These are phyloP conservation scores for Saccopteryx leptura DNA, from an alignment of 2,113 vertebrate species.

Conservation along the genomic window DNA sequence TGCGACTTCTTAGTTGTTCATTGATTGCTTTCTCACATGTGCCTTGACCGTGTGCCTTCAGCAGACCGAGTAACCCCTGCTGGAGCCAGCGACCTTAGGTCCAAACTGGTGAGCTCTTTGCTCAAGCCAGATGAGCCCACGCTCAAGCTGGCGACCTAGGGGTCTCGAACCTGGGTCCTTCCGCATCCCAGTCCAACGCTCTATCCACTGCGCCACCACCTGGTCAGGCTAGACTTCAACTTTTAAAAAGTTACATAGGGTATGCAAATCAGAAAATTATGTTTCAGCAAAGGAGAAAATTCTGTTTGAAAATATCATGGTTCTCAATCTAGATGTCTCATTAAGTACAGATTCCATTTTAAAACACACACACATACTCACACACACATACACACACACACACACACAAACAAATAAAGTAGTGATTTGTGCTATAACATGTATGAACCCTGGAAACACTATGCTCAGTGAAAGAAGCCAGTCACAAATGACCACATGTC, in stretches of 20 bases:
- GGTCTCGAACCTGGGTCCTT: too few relatives aligned
- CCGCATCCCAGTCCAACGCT: too few relatives aligned
- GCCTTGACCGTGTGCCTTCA: too few relatives aligned
- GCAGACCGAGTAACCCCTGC: too few relatives aligned
- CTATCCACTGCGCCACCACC: too few relatives aligned
- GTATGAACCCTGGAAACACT: not conserved
- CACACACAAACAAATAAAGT: not conserved
- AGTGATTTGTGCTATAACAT: not conserved
- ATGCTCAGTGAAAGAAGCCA: not conserved
- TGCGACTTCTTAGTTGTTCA: too few relatives aligned
- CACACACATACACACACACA: not conserved
- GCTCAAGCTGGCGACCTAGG: too few relatives aligned
- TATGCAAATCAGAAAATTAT: not conserved
- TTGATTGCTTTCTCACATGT: too few relatives aligned
- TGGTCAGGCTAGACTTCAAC: not conserved
- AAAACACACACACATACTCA: not conserved
- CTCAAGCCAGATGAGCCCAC: too few relatives aligned
- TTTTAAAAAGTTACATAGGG: not conserved
- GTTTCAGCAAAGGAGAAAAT: not conserved
- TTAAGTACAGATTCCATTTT: not conserved
- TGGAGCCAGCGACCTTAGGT: too few relatives aligned
- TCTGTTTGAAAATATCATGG: not conserved
- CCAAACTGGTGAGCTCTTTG: too few relatives aligned
- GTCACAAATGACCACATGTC: not conserved
- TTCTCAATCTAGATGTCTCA: not conserved